phyloP scores from a whole-genome alignment of 2,113 vertebrate species.

The Shinisaurus crocodilurus region DNA sequence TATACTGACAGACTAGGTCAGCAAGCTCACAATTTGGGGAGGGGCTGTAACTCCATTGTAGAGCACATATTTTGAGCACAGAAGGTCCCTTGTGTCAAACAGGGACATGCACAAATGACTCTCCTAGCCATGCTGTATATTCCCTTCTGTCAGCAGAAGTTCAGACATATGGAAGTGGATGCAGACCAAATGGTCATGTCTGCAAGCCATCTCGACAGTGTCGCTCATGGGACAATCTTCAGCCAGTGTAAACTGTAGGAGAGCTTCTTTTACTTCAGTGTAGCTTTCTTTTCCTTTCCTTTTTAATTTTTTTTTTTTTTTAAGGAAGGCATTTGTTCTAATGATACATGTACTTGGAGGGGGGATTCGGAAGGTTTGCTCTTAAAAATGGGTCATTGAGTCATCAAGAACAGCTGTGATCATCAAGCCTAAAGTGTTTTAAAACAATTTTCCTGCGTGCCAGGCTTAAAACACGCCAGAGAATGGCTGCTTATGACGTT shows the following conservation, averaged over 20 bases:
- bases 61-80: background rate
- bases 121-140: background rate
- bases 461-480: background rate
- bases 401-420: background rate
- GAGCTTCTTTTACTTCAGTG: background rate
- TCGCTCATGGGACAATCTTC: background rate
- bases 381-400: constrained; percentile 2
- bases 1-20: background rate
- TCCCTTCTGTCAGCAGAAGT: constrained; percentile 27
- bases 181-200: constrained; percentile 35
- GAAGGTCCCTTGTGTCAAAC: background rate
- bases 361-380: background rate
- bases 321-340: background rate
- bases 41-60: background rate
- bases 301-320: background rate
- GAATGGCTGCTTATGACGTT: background rate
- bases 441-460: background rate
- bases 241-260: background rate
- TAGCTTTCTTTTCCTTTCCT: background rate
- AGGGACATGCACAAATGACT: background rate
- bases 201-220: rapidly evolving
- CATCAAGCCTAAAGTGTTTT: background rate
- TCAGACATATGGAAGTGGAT: constrained; percentile 39
- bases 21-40: background rate
- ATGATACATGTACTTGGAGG: background rate